Conservation (phyloP, 2,888 invertebrate species). For the Macrosiphum euphorbiae region DNA sequence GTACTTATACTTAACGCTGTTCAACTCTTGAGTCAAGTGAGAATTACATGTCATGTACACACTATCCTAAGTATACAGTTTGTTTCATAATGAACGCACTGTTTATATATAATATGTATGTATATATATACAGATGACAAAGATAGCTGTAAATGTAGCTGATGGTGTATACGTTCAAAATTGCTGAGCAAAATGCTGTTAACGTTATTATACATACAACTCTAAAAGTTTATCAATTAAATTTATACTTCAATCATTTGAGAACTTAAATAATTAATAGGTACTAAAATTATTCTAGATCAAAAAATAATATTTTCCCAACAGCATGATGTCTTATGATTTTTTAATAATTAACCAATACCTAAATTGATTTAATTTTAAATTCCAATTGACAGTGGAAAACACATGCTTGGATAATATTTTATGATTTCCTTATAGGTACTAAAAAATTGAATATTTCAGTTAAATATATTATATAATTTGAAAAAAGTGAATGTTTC, state of each 20-base stretch:
- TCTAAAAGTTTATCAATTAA: background rate
- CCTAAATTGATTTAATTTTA: background rate
- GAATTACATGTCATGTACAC: constrained; percentile 40
- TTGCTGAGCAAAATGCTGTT: background rate
- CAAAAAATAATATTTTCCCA: background rate
- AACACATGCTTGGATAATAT: background rate
- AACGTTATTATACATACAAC: background rate
- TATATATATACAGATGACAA: background rate
- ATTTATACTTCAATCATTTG: background rate
- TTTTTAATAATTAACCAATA: background rate
- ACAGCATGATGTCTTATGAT: background rate
- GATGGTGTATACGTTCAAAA: background rate
- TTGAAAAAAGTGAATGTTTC: background rate
- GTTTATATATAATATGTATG: background rate
- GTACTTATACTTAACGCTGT: constrained; percentile 6
- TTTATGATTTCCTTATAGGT: background rate
- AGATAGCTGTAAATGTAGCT: background rate
- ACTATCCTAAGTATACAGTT: background rate
- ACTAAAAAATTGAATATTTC: background rate
- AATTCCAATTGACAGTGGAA: background rate
- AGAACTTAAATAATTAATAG: background rate
- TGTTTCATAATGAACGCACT: background rate
- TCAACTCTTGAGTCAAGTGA: constrained; percentile 13
- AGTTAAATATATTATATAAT: background rate
- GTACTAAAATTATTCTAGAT: background rate